These are phyloP conservation scores for Paramisgurnus dabryanus DNA, from an alignment of 2,113 vertebrate genomes.

Conservation along the genomic window DNA sequence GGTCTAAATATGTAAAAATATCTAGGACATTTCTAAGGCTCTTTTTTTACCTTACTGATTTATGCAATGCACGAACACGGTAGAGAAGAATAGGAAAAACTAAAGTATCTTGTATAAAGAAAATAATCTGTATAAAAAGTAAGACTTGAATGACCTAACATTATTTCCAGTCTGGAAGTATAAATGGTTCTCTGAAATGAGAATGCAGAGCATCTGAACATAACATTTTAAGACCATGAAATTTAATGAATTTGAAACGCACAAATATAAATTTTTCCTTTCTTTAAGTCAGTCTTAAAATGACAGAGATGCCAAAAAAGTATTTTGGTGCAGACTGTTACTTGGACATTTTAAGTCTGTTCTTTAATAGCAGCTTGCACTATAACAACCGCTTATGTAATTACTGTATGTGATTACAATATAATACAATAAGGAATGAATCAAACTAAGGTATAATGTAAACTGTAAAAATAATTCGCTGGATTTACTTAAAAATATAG, in stretches of 20 bases:
- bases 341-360: neutral
- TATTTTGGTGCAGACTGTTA: neutral
- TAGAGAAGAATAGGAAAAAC: neutral
- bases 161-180: neutral
- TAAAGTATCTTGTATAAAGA: neutral
- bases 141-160: neutral
- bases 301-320: neutral
- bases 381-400: too few species aligned
- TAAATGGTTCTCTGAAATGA: neutral
- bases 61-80: neutral
- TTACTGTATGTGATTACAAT: too few species aligned
- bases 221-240: neutral
- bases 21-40: too few species aligned
- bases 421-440: neutral
- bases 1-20: too few species aligned
- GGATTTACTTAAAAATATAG: too few species aligned
- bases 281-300: neutral
- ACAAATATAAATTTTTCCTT: neutral
- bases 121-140: constrained; percentile 13
- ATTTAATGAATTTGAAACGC: neutral
- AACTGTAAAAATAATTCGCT: too few species aligned
- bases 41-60: too few species aligned
- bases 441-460: too few species aligned
- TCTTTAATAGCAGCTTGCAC: too few species aligned
- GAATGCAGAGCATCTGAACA: neutral